These are phyloP conservation scores for Formica aserva DNA, from an alignment of 2,888 invertebrate species.

Conservation along the genomic window DNA sequence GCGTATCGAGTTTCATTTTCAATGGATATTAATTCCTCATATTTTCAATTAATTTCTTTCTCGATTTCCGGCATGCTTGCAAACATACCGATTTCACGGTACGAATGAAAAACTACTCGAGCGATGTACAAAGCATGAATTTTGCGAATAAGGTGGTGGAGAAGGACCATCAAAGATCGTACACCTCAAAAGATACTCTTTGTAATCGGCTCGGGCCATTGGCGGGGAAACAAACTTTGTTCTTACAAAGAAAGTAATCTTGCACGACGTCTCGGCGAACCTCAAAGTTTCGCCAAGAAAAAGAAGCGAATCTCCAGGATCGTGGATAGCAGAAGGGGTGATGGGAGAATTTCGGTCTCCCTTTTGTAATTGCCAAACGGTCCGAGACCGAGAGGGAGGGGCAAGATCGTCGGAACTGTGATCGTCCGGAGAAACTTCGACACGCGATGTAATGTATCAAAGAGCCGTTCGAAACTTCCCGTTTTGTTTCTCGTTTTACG, in stretches of 20 bases:
- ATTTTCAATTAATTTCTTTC: slow-evolving; percentile 25
- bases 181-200: slow-evolving; percentile 65
- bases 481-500: background rate
- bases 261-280: slow-evolving; percentile 73
- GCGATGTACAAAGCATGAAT: slow-evolving; percentile 58
- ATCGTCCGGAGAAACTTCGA: slow-evolving; percentile 56
- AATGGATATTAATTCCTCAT: slow-evolving; percentile 13
- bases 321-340: slow-evolving; percentile 25
- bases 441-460: slow-evolving; percentile 24
- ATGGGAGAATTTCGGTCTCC: slow-evolving; percentile 58
- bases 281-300: slow-evolving; percentile 70
- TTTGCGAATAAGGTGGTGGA: slow-evolving; percentile 61
- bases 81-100: slow-evolving; percentile 38
- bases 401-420: slow-evolving; percentile 59
- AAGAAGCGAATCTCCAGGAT: slow-evolving; percentile 56
- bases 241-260: slow-evolving; percentile 76
- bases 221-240: slow-evolving; percentile 74
- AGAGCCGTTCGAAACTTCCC: slow-evolving; percentile 10
- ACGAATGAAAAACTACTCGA: slow-evolving; percentile 12
- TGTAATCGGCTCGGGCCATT: slow-evolving; percentile 74
- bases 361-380: slow-evolving; percentile 79
- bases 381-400: slow-evolving; percentile 58
- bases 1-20: background rate
- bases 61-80: slow-evolving; percentile 22
- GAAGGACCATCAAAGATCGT: slow-evolving; percentile 53